Base-by-base conservation (phyloP, 92 coral and sea anemone genomes). In the Paramuricea clavata region DNA sequence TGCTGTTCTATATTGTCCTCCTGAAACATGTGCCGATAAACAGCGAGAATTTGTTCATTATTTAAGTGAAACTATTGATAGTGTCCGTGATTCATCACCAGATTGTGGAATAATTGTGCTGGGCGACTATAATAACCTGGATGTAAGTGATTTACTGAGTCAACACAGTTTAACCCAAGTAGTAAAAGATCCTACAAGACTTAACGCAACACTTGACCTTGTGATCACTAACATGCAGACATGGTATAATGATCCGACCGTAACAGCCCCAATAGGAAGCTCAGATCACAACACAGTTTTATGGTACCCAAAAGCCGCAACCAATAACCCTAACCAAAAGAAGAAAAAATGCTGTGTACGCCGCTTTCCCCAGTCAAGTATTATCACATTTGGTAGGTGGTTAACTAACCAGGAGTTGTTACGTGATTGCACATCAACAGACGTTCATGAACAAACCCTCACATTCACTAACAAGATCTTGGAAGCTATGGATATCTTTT, bases 11-110 rank as follows among this genome's bases (percentile, higher is more conserved):
- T 87, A 80, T 47, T 59, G 47, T 61, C 69, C 17, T 30, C 90
- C 90, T 78, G 90, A 87, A 0, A 57, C 90, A 39, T 39, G 44
- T 11, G 69, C 70, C 17, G 85, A 65, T 22, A 67, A 62, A 16
- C 75, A 54, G 49, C 67, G 69, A 23, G 49, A 56, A 9, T 33
- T 30, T 69, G 44, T 33, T 69, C 69, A 61, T 6, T 61, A 61
- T 61, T 61, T n/a, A n/a, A 69, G 43, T 69, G 39, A 69, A 30
- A 32, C 43, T n/a, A 69, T 69, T 10, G 75, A 69, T 69, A 31
- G 75, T 5, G 22, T 69, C 0, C n/a, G n/a, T n/a, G n/a, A n/a
- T n/a, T n/a, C n/a, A n/a, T n/a, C n/a, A n/a, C 69, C 69, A 61
- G 69, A 61, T 61, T 61, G 69, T 61, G 69, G 31, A 61, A 61